Evolutionary conservation across 1,140 invertebrate genomes (phyloP), one percentile per base, ranked within the genome.

Genomic region (Trachymyrmex septentrionalis): DNA sequence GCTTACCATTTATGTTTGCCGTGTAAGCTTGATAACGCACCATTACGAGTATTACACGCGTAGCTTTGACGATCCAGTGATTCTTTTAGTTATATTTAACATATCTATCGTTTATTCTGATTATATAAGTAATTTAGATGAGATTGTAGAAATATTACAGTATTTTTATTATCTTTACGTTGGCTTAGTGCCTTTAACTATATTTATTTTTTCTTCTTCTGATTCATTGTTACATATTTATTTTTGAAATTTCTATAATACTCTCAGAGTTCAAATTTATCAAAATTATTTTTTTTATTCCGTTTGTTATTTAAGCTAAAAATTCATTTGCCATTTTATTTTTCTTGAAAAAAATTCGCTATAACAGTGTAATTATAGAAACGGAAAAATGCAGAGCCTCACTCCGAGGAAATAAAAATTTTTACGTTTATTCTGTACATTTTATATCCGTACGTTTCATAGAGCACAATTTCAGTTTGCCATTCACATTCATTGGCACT

Each of bases 1-100:
- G 69, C 69, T 84, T 84, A 84, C 44, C 80, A 84, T 84, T 84
- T 84, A 84, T 75, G 57, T 75, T 67, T 55, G 48, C 48, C 59
- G 10, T 78, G 63, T 50, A 69, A 82, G 67, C 80, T 59, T 3
- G 44, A 19, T 75, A 84, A 84, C 55, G 55, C n/a, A 50, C 44
- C 55, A 63, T 84, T 75, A 63, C 38, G n/a, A 30, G 24, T 38
- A 50, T 61, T 84, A 75, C 67, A 82, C 16, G 14, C 80, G 12
- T 61, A 50, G 24, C 38, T 84, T 61, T 61, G 14, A 63, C 38
- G n/a, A 16, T 55, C 5, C 21, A 34, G 9, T 48, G 9, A 84
- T 34, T 61, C n/a, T 61, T 75, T 44, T 9, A 16, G 34, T 73
- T 61, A 50, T 48, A 30, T 38, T 61, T 48, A 69, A 69, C 12